These are phyloP conservation scores for Leptarthrus brevirostris DNA, from an alignment of 2,888 invertebrate species.

Conservation along the genomic window DNA sequence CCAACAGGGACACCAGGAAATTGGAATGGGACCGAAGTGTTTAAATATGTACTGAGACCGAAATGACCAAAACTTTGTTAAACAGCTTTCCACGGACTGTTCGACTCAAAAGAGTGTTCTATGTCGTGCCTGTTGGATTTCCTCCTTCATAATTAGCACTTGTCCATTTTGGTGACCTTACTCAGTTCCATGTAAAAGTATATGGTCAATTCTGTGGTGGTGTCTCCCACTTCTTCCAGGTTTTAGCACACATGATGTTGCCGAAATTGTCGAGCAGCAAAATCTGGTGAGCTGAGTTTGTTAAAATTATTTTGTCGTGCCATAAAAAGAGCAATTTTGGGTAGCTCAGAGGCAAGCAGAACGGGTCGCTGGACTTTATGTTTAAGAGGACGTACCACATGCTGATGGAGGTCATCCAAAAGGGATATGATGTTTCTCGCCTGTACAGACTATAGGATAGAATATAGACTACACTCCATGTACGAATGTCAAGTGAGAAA, in stretches of 20 bases:
- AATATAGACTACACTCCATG: background rate
- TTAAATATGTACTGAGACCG: slow-evolving; percentile 40
- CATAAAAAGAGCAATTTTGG: slow-evolving; percentile 24
- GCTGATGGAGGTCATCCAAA: slow-evolving; percentile 5
- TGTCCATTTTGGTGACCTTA: slow-evolving; percentile 9
- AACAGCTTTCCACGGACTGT: slow-evolving; percentile 21
- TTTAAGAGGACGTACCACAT: slow-evolving; percentile 21
- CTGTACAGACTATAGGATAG: background rate
- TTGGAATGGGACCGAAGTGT: slow-evolving; percentile 14
- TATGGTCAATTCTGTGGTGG: background rate
- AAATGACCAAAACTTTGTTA: slow-evolving; percentile 44
- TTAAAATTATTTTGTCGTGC: slow-evolving; percentile 34
- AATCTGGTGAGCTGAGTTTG: slow-evolving; percentile 31
- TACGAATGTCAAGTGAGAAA: background rate
- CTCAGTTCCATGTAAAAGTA: background rate
- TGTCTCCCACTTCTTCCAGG: background rate
- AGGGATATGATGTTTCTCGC: background rate
- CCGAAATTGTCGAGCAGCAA: slow-evolving; percentile 31
- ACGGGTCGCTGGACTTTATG: slow-evolving; percentile 2
- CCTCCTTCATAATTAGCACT: slow-evolving; percentile 42
- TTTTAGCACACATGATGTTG: background rate
- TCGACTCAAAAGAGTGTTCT: slow-evolving; percentile 18
- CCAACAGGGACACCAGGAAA: background rate
- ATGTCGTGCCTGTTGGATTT: background rate
- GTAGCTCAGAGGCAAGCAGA: background rate